Base-by-base conservation (phyloP, 2,113 vertebrate species). In the Periophthalmus modestus region DNA sequence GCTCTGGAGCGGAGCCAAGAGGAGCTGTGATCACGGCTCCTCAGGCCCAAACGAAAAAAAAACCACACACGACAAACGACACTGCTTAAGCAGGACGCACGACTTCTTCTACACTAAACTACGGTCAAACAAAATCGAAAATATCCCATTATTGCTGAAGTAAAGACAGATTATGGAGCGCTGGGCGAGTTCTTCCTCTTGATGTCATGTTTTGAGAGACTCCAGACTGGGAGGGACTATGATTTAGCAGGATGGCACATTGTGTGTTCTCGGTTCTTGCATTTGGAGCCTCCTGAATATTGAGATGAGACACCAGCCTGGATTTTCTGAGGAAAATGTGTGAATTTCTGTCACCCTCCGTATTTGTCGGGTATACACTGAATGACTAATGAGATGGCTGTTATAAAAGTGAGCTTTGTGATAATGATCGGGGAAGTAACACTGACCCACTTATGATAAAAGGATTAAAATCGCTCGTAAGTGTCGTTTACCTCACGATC, bases 241-340 rank as follows among this genome's bases (percentile, higher is more conserved):
- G 69, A 78, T 85, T 87, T 89, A 89, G 87, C 92, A 94, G 92
- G 92, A 94, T 93, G 93, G 92, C 85, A 80, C 88, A 78, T 89
- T 89, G 87, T 91, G 84, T 85, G 88, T 89, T 90, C 82, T 80
- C 84, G 74, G 83, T 86, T n/a, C 84, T 89, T 89, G 87, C 87
- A 91, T 84, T 88, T 70, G 88, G 87, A 91, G 88, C 86, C 91
- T 84, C 55, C 79, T 85, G 88, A 92, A 91, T 92, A 88, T 90
- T 89, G 77, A 87, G 82, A 89, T 86, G 88, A 86, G 85, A 88
- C 72, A 87, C 82, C 85, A 92, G 85, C 89, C 87, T 89, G 85
- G 83, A 74, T 86, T 78, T 86, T 76, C 68, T 55, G 58, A 68
- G 24, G 50, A 2, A 16, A 52, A 71, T 67, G 74, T 82, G 85